Percentiles rank a stretch among this genome's conserved stretches.
Evolutionary conservation across 2,888 invertebrate species (phyloP).

Genomic region (Punctoribates punctum): DNA sequence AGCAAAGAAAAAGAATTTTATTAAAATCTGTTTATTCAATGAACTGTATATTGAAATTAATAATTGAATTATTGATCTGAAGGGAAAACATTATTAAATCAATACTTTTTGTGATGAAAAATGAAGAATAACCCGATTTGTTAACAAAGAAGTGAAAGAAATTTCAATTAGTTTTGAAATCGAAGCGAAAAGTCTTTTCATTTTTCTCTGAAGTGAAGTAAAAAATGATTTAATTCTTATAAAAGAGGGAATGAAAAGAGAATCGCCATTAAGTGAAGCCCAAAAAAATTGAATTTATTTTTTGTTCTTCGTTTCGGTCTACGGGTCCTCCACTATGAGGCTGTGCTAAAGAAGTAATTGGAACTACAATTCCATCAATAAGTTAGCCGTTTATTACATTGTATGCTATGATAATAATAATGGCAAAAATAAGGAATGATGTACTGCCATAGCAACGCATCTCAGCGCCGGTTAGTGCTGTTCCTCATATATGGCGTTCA

Average conservation of each 20-base stretch:
- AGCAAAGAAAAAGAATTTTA: neutral
- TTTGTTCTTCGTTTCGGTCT: neutral
- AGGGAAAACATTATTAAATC: too few relatives aligned
- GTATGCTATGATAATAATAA: constrained; percentile 24
- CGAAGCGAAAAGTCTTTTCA: too few relatives aligned
- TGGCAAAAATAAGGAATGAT: constrained; percentile 14
- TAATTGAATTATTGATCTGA: too few relatives aligned
- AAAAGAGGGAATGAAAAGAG: too few relatives aligned
- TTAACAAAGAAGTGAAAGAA: too few relatives aligned
- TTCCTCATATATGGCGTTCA: neutral
- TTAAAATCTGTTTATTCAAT: neutral
- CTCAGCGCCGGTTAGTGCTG: neutral
- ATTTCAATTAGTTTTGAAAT: too few relatives aligned
- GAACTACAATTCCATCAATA: constrained; percentile 17
- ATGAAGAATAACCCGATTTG: too few relatives aligned
- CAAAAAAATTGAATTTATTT: neutral
- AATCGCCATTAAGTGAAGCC: neutral
- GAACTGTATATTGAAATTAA: too few relatives aligned
- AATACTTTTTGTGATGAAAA: too few relatives aligned
- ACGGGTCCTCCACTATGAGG: neutral
- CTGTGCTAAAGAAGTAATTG: constrained; percentile 8
- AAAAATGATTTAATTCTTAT: too few relatives aligned
- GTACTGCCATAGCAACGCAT: neutral
- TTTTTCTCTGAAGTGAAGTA: too few relatives aligned
- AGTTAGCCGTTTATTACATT: constrained; percentile 27